Evolutionary conservation across 2,113 vertebrate genomes (phyloP), one percentile per base, ranked within the genome.

Genomic region (Progne subis): DNA sequence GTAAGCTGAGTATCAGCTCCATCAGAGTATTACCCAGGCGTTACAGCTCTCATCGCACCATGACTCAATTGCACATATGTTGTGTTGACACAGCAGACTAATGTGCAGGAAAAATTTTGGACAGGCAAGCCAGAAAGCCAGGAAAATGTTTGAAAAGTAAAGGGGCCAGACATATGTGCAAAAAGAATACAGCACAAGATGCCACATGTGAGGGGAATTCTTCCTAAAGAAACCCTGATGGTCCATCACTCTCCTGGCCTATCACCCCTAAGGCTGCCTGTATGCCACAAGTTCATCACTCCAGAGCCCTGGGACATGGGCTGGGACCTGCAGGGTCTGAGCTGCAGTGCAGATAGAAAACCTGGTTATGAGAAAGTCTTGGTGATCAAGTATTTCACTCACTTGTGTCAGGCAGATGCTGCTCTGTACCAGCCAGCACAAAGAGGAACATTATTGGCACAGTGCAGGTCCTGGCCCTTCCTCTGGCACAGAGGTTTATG

Each of bases 401-500:
- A 37, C 37, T 8, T 17, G 44, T 32, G 44, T 47, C 63, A 44
- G 0, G 0, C 43, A 50, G 46, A 11, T 31, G 56, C 67, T 90
- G 74, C 55, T 1, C 53, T 39, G 39, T 8, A 11, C 8, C 18
- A 59, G 17, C 18, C 46, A 18, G 47, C 57, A 13, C 0, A 0
- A 82, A 63, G 28, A 74, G n/a, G 18, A 28, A 77, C 41, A 2
- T 5, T 34, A 3, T 13, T 2, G 39, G 34, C 55, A 20, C 63
- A 32, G 47, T 2, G 29, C 52, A 46, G 56, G 52, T 41, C 25
- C 75, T 21, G 24, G 20, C 68, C 50, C 21, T 80, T 69, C 59
- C 28, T 80, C 14, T 37, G 49, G 69, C 69, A 74, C 11, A 6
- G 14, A 85, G 34, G 37, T 47, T 41, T 20, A 9, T 31, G 12